Conservation (phyloP, 2,797 vertebrate species). For the Synanceia verrucosa region DNA sequence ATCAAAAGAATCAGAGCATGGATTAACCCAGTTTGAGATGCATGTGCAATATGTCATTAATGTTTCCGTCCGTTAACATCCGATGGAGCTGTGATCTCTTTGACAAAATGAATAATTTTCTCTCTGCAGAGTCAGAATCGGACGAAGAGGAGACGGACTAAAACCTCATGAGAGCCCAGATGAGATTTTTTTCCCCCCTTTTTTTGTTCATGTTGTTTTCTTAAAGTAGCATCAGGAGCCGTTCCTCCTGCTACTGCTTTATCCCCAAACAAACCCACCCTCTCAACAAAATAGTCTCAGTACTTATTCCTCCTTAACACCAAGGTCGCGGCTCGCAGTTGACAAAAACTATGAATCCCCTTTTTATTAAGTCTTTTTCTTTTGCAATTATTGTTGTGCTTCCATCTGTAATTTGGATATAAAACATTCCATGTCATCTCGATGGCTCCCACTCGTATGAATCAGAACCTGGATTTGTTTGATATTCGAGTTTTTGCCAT, state of each 20-base stretch:
- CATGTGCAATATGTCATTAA: neutral
- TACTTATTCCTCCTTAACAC: too few relatives aligned
- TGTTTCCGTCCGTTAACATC: neutral
- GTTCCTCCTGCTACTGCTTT: constrained; percentile 92
- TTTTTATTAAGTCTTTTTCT: neutral
- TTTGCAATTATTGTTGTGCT: constrained; percentile 21
- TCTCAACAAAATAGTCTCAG: constrained; percentile 1
- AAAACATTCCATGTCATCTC: constrained; percentile 59
- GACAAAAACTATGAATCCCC: constrained; percentile 22
- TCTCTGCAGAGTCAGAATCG: constrained; percentile 92
- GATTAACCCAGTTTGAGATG: neutral
- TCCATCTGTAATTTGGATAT: constrained; percentile 57
- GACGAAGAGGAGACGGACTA: constrained; percentile 96
- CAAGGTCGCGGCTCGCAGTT: constrained; percentile 17
- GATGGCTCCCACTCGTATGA: constrained; percentile 10
- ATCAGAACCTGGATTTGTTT: constrained; percentile 6
- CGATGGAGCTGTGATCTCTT: neutral
- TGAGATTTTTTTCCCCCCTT: constrained; percentile 26
- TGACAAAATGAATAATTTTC: constrained; percentile 1
- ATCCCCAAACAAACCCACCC: neutral
- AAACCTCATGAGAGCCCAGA: constrained; percentile 67
- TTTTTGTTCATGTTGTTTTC: constrained; percentile 13
- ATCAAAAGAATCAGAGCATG: too few relatives aligned
- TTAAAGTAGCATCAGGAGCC: constrained; percentile 87
- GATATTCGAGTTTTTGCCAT: constrained; percentile 24